These are phyloP conservation scores for Leucopternis melanops DNA, from an alignment of 2,113 vertebrate genomes.

Conservation along the genomic window DNA sequence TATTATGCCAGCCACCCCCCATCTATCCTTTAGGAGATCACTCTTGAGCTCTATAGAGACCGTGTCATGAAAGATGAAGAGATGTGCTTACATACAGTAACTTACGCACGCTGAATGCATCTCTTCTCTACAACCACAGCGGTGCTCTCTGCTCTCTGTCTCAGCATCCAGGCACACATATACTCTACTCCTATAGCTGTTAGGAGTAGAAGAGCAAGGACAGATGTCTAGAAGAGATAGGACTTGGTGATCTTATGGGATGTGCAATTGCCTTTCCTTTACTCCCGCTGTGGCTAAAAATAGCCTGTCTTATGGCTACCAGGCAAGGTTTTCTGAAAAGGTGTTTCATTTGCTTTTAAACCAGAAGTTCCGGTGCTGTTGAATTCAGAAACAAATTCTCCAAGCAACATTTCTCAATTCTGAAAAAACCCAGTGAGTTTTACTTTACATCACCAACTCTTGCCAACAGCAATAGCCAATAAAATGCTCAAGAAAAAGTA, in stretches of 20 bases:
- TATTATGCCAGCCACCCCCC: not conserved
- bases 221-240: not conserved
- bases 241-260: not conserved
- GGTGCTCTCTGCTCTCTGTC: not conserved
- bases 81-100: not conserved
- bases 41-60: not conserved
- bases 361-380: not conserved
- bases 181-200: not conserved
- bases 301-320: not conserved
- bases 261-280: not conserved
- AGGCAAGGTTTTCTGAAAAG: not conserved
- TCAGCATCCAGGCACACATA: accelerated
- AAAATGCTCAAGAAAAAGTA: not conserved
- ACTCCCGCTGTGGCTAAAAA: not conserved
- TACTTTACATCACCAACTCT: not conserved
- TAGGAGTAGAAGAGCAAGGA: not conserved
- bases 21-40: not conserved
- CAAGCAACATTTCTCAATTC: not conserved
- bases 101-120: accelerated
- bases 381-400: not conserved
- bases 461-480: not conserved
- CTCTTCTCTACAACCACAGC: not conserved
- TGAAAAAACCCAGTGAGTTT: not conserved
- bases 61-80: not conserved
- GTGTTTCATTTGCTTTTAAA: not conserved